Evolutionary conservation across 2,888 invertebrate genomes (phyloP).

Genomic region (Phyllotreta striolata): DNA sequence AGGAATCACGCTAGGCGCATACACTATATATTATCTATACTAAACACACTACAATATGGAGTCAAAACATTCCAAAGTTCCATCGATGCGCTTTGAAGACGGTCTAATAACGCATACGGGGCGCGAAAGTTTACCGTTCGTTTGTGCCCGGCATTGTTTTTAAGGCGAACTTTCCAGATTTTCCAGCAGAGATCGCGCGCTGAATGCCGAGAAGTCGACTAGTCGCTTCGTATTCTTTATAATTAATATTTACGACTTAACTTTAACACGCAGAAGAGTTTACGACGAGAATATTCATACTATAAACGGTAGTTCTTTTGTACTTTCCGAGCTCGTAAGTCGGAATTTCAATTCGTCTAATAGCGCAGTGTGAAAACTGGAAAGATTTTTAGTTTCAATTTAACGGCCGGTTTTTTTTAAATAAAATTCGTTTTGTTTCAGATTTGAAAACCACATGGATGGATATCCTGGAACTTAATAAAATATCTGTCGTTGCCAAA

Average conservation of each 20-base stretch:
- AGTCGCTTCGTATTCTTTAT: conserved; percentile 9
- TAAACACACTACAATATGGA: too few relatives aligned
- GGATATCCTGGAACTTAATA: conserved; percentile 61
- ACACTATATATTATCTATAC: too few relatives aligned
- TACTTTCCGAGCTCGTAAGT: background rate
- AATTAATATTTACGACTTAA: conserved; percentile 21
- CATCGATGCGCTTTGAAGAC: conserved; percentile 47
- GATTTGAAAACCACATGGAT: conserved; percentile 59
- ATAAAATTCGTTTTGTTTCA: conserved; percentile 45
- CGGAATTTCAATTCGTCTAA: background rate
- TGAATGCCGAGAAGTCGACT: conserved; percentile 11
- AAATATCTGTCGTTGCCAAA: conserved; percentile 51
- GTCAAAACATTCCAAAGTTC: conserved; percentile 11
- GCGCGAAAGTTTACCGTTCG: too few relatives aligned
- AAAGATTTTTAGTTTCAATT: too few relatives aligned
- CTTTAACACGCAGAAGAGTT: too few relatives aligned
- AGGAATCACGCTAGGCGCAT: conserved; percentile 43
- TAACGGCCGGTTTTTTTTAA: too few relatives aligned
- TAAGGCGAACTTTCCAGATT: conserved; percentile 13
- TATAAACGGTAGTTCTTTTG: conserved; percentile 3
- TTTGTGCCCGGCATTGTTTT: conserved; percentile 12
- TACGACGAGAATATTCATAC: background rate
- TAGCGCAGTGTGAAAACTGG: too few relatives aligned
- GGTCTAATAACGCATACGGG: conserved; percentile 6
- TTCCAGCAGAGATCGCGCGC: conserved; percentile 1